Evolutionary conservation across 2,888 invertebrate species (phyloP).

Genomic region (Orchesellides sinensis): DNA sequence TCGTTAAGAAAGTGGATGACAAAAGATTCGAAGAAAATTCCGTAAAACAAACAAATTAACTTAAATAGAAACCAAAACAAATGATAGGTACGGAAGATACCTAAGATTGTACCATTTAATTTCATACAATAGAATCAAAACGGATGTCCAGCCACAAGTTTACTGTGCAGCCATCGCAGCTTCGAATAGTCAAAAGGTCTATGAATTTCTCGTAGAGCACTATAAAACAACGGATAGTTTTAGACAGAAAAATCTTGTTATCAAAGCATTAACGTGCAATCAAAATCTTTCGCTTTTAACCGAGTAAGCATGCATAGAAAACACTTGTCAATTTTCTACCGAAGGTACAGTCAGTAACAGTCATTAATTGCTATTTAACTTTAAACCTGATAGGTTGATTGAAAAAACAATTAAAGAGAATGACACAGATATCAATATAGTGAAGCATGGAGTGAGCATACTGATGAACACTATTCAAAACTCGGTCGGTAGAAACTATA

Average conservation of each 20-base stretch:
- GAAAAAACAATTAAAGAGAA: conserved; percentile 20
- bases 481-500: conserved; percentile 14
- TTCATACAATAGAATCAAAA: conserved; percentile 34
- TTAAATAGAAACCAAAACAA: too few relatives aligned
- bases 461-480: conserved; percentile 23
- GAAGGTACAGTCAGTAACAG: not conserved
- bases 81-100: too few relatives aligned
- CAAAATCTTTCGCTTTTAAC: conserved; percentile 9
- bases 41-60: too few relatives aligned
- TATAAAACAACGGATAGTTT: not conserved
- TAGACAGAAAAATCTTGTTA: conserved; percentile 22
- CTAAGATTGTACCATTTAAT: too few relatives aligned
- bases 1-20: too few relatives aligned
- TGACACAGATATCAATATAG: not conserved
- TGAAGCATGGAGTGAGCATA: conserved; percentile 23
- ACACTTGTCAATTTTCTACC: not conserved
- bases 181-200: conserved; percentile 4
- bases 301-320: not conserved
- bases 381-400: conserved; percentile 10
- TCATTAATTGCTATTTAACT: not conserved
- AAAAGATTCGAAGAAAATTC: too few relatives aligned
- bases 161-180: conserved; percentile 48
- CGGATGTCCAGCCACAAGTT: conserved; percentile 59
- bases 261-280: conserved; percentile 36
- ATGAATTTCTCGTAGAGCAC: conserved; percentile 4